A percentile compares a stretch with the other conserved stretches of the same genome.
These are phyloP conservation scores for Caradrina kadenii DNA, from an alignment of 2,888 invertebrate genomes.

Conservation along the genomic window DNA sequence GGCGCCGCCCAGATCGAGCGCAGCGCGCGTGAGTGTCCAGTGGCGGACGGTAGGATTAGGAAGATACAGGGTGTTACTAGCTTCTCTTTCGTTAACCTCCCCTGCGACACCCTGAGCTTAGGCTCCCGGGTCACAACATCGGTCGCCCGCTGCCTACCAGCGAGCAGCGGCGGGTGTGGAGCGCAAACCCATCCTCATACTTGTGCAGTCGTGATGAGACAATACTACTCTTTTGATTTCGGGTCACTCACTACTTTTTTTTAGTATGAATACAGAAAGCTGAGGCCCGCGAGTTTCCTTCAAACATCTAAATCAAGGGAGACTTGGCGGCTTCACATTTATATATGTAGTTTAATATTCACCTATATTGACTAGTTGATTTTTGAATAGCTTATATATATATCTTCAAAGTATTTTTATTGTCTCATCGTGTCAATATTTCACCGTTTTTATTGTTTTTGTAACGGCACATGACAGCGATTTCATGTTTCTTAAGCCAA, in stretches of 20 bases:
- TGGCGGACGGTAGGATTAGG: slow-evolving; percentile 72
- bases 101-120: slow-evolving; percentile 32
- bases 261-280: background rate
- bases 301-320: slow-evolving; percentile 7
- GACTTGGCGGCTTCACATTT: slow-evolving; percentile 10
- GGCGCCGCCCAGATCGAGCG: background rate
- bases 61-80: slow-evolving; percentile 84
- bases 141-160: slow-evolving; percentile 16
- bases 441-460: slow-evolving; percentile 9
- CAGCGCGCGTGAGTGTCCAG: slow-evolving; percentile 55
- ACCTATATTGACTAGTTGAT: slow-evolving; percentile 15
- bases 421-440: slow-evolving; percentile 41
- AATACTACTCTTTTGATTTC: slow-evolving; percentile 26
- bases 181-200: slow-evolving; percentile 46
- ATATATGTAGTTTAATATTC: slow-evolving; percentile 10
- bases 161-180: slow-evolving; percentile 25
- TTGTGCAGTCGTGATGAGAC: slow-evolving; percentile 43
- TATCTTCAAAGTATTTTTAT: slow-evolving; percentile 7
- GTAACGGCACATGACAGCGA: background rate
- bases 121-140: slow-evolving; percentile 18
- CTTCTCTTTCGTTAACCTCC: slow-evolving; percentile 71
- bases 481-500: slow-evolving; percentile 42
- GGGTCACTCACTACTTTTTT: slow-evolving; percentile 13
- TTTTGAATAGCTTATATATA: slow-evolving; percentile 13
- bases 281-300: background rate